Base-by-base conservation (phyloP, 2,113 vertebrate species). In the Calidris pygmaea region DNA sequence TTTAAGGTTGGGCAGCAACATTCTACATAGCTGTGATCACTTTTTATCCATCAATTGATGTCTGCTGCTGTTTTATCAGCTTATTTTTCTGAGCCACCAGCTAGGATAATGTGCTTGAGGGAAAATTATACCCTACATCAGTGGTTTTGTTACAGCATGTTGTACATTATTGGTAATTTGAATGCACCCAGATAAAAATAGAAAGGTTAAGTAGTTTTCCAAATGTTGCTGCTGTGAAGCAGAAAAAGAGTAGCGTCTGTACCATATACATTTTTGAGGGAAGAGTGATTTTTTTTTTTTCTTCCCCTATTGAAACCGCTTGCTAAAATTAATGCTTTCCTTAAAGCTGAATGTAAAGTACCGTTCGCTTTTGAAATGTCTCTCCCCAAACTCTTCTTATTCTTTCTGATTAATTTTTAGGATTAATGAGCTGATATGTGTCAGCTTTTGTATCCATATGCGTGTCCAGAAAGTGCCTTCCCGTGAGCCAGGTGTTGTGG, bases 81-180 rank as follows among this genome's bases (percentile, higher is more conserved):
- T 96, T 95, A 95, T 97, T 97, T 95, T 95, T 96, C 87, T 96
- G 94, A 97, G 92, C 94, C 92, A 97, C 95, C 94, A 96, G 94
- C 85, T 82, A 96, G 96, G 93, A 93, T 96, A 97, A 96, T 95
- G 92, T 96, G 92, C 96, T 95, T 96, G 91, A 97, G 96, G 95
- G 96, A 96, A 97, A 97, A 97, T 97, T 97, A 98, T 94, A 97
- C 89, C 92, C 94, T 97, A 96, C 95, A 95, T 96, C 93, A 96
- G 91, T 96, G 96, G 90, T 93, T 96, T 97, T 94, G 86, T 97
- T 97, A 68, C 95, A 92, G 93, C 92, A 86, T 96, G 75, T 95
- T 97, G 93, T 97, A 94, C 87, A 76, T 95, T 97, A 96, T 96
- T 96, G 93, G 94, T 95, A 97, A 97, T 96, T 97, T 95, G 88